phyloP scores from a whole-genome alignment of 2,113 vertebrate genomes.

The Amphiprion ocellaris region DNA sequence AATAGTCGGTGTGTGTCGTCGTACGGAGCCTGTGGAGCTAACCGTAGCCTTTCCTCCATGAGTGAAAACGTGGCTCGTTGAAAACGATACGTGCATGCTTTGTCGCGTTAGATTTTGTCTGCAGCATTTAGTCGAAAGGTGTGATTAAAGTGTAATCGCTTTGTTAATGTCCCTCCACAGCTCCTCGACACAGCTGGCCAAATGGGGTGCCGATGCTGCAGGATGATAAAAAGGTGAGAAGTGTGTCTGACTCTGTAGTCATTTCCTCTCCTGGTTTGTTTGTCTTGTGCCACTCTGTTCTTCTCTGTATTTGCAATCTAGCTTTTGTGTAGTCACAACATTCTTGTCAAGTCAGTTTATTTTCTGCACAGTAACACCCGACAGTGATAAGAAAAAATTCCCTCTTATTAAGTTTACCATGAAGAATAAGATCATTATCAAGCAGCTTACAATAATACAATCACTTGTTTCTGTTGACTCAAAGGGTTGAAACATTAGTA shows the following conservation, averaged over 20 bases:
- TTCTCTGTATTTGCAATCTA: background rate
- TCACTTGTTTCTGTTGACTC: too few species aligned
- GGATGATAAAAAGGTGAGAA: conserved; percentile 96
- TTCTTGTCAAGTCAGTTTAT: background rate
- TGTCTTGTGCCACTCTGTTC: too few species aligned
- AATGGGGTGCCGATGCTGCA: conserved; percentile 99
- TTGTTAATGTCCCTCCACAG: conserved; percentile 70
- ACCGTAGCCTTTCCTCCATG: conserved; percentile 37
- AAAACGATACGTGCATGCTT: background rate
- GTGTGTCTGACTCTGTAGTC: background rate
- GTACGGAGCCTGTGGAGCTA: background rate
- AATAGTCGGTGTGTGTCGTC: conserved; percentile 11
- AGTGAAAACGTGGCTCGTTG: conserved; percentile 1
- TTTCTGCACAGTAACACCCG: too few species aligned
- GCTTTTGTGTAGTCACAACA: background rate
- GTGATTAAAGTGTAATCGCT: conserved; percentile 45
- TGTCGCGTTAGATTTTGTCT: background rate
- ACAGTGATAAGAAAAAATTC: background rate
- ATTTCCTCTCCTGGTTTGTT: background rate
- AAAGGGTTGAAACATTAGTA: too few species aligned
- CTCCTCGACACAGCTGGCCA: conserved; percentile 83
- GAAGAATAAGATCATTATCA: too few species aligned
- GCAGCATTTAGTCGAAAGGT: background rate
- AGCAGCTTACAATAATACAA: too few species aligned
- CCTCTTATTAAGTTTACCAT: too few species aligned